Conservation (phyloP, 2,797 vertebrate species). For the Scolopax bukidnonensis region DNA sequence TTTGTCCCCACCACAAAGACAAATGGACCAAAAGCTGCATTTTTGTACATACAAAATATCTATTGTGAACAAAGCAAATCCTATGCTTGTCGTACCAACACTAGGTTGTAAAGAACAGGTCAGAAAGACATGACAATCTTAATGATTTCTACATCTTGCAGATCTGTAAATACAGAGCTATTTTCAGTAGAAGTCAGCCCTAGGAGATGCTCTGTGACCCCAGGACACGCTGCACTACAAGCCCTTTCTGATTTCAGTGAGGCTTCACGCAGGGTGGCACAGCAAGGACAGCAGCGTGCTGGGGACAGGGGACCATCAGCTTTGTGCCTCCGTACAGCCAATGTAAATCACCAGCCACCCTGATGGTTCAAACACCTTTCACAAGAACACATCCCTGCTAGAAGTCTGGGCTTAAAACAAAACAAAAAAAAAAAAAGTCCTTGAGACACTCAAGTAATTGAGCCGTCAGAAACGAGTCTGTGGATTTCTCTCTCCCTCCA, state of each 20-base stretch:
- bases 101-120: background rate
- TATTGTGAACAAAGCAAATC: background rate
- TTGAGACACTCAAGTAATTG: background rate
- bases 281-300: accelerated
- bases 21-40: background rate
- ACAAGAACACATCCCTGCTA: background rate
- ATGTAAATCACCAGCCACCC: background rate
- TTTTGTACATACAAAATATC: background rate
- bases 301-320: background rate
- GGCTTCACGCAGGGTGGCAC: background rate
- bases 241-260: background rate
- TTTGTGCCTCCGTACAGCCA: background rate
- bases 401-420: background rate
- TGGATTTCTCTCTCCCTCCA: background rate
- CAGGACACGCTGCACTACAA: accelerated
- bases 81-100: too few species aligned
- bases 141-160: background rate
- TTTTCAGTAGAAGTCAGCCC: background rate
- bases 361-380: background rate
- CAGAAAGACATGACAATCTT: accelerated
- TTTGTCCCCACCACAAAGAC: background rate
- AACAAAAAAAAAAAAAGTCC: background rate
- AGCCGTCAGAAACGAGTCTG: background rate
- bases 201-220: background rate
- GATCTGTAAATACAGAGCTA: background rate